These are phyloP conservation scores for Harpagus bidentatus DNA, from an alignment of 2,113 vertebrate genomes.

Conservation along the genomic window DNA sequence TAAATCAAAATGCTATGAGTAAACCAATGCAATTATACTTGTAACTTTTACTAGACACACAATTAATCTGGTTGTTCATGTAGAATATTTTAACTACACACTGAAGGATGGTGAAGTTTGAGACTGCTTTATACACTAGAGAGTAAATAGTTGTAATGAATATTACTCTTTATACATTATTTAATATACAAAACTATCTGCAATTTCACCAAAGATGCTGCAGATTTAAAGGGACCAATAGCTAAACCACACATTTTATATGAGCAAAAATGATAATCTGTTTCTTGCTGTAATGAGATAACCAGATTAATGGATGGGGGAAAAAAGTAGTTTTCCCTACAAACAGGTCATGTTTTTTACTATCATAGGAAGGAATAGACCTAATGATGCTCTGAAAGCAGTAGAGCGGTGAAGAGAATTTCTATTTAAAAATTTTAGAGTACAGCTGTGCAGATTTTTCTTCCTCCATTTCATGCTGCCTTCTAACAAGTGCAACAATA, in stretches of 20 bases:
- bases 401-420: neutral
- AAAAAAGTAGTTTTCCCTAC: neutral
- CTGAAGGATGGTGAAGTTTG: neutral
- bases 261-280: neutral
- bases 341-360: neutral
- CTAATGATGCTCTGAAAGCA: neutral
- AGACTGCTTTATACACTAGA: neutral
- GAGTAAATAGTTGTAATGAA: neutral
- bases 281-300: neutral
- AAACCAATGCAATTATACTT: neutral
- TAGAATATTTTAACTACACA: neutral
- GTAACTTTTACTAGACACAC: neutral
- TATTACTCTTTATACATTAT: neutral
- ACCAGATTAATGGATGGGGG: neutral
- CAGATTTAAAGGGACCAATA: neutral
- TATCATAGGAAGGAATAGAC: neutral
- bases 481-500: neutral
- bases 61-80: neutral
- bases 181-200: neutral
- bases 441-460: neutral
- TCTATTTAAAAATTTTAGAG: neutral
- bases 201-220: neutral
- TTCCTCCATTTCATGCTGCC: neutral
- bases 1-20: slow-evolving; percentile 7
- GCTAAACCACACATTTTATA: neutral